Conservation (phyloP, 2,797 vertebrate species). For the Xenops minutus region DNA sequence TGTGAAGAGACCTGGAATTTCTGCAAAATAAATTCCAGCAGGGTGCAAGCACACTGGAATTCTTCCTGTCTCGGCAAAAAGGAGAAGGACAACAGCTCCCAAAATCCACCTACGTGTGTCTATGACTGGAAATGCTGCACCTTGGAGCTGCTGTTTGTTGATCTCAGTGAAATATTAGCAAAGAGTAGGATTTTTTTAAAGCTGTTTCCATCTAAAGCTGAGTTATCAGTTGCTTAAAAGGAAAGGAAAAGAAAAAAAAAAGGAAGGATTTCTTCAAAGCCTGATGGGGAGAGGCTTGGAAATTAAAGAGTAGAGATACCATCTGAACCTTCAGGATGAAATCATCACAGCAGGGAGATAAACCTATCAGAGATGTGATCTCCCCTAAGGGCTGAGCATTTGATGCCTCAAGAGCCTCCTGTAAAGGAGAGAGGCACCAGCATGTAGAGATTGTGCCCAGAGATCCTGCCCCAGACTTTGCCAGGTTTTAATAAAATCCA, state of each 20-base stretch:
- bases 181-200: background rate
- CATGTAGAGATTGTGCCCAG: background rate
- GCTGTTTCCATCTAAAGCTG: background rate
- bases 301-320: slow-evolving; percentile 48
- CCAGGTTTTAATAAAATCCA: background rate
- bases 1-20: background rate
- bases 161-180: background rate
- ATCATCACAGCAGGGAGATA: slow-evolving; percentile 55
- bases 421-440: background rate
- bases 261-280: slow-evolving; percentile 42
- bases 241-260: background rate
- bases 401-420: slow-evolving; percentile 7
- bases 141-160: background rate
- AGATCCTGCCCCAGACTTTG: background rate
- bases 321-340: slow-evolving; percentile 57
- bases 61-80: background rate
- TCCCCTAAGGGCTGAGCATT: slow-evolving; percentile 52
- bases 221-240: background rate
- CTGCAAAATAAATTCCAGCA: background rate
- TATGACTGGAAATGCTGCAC: background rate
- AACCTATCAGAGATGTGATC: slow-evolving; percentile 25
- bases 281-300: slow-evolving; percentile 44
- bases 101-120: fast-evolving
- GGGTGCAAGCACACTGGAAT: background rate
- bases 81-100: background rate